phyloP scores from a whole-genome alignment of 1,140 invertebrate species.

The Chionoecetes opilio region DNA sequence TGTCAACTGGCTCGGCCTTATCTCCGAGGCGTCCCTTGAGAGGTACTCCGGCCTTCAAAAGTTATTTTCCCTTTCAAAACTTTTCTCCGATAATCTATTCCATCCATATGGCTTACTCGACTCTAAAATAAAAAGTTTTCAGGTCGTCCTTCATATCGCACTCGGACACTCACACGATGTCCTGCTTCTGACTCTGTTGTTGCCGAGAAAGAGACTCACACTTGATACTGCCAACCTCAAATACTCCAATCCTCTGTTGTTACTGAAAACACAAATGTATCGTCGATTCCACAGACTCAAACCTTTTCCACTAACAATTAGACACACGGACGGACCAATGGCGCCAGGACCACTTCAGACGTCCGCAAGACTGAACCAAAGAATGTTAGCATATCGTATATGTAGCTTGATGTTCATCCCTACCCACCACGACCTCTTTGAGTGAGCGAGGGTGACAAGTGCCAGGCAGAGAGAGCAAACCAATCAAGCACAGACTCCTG shows the following conservation, averaged over 20 bases:
- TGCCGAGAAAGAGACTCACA: background rate
- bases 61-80: background rate
- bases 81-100: constrained; percentile 22
- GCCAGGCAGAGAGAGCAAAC: too few relatives aligned
- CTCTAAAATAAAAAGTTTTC: background rate
- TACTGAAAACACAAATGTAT: background rate
- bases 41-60: constrained; percentile 3
- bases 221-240: constrained; percentile 1
- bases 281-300: background rate
- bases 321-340: too few relatives aligned
- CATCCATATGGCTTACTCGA: background rate
- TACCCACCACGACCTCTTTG: too few relatives aligned
- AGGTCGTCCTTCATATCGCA: background rate
- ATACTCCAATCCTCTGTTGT: background rate
- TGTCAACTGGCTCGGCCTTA: background rate
- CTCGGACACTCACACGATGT: background rate
- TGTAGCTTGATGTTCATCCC: too few relatives aligned
- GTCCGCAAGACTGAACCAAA: too few relatives aligned
- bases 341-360: too few relatives aligned
- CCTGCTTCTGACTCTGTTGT: background rate
- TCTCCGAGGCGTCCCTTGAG: background rate
- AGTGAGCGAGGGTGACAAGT: too few relatives aligned
- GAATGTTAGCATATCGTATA: too few relatives aligned
- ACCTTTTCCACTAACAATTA: too few relatives aligned
- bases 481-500: too few relatives aligned